Base-by-base conservation (phyloP, 1,140 invertebrate species). In the Gonatopus flavifemur region DNA sequence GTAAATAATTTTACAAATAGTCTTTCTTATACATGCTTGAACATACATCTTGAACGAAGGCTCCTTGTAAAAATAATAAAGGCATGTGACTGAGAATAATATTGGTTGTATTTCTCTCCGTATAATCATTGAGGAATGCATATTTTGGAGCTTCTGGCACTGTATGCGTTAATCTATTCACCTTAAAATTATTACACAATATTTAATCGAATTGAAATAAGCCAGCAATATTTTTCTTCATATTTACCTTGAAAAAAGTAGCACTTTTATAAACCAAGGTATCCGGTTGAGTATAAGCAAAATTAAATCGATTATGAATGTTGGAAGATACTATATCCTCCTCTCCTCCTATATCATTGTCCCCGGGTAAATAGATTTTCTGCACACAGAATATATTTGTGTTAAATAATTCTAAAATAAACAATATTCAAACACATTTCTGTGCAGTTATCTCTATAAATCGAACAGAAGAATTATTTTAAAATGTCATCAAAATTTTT, bases 271-370 rank as follows among this genome's bases (percentile, higher is more conserved):
- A 80, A 48, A 77, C 74, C 38, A 88, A 79, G 1, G 85, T 69
- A 62, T 85, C 82, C 9, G 86, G 81, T 56, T 88, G 85, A 35
- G 81, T 81, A 72, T 91, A 95, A 47, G 87, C 82, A 61, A 83
- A 82, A 56, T 89, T 83, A 75, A 94, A 98, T 69, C 90, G 83
- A 21, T 83, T 77, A 16, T 91, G 71, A 77, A 93, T 93, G 33
- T 84, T 78, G 22, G 77, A 62, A 31, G 85, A 88, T 30, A 94
- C 84, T 49, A 81, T 77, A 72, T 94, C 89, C 64, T 83, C 86
- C 76, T 98, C 94, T 19, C 94, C 94, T 18, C 94, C 94, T 59
- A 97, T 93, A 69, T 98, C 94, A 80, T 97, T 97, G 70, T 98
- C 94, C 15, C 94, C 94, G 28, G 93, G 91, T 50, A 96, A 73